A percentile compares a stretch with the other conserved stretches of the same genome.
phyloP scores from a whole-genome alignment of 2,888 invertebrate species.

The Trachelus iudaicus region DNA sequence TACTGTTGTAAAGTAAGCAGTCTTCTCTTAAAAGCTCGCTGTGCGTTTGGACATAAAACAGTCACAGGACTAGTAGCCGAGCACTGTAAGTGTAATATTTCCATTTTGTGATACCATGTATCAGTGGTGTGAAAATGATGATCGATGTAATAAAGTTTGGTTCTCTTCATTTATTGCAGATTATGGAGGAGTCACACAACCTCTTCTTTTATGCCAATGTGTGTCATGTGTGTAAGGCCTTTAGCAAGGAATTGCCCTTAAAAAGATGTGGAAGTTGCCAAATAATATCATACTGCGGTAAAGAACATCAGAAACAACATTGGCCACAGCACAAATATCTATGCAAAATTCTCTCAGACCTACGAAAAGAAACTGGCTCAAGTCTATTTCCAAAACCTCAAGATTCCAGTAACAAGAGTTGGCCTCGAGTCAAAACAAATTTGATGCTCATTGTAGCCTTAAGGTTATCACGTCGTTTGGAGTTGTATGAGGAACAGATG shows the following conservation, averaged over 20 bases:
- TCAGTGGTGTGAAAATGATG: background rate
- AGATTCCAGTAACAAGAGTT: slow-evolving; percentile 26
- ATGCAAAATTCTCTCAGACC: slow-evolving; percentile 42
- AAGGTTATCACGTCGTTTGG: slow-evolving; percentile 36
- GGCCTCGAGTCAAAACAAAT: slow-evolving; percentile 43
- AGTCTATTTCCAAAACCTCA: slow-evolving; percentile 25
- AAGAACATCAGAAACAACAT: slow-evolving; percentile 56
- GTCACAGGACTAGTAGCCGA: no score
- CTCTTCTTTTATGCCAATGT: slow-evolving; percentile 55
- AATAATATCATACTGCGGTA: slow-evolving; percentile 57
- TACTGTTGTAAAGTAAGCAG: no score
- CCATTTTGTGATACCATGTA: no score
- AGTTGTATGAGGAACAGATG: slow-evolving; percentile 45
- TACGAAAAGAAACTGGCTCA: slow-evolving; percentile 30
- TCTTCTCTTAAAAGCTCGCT: no score
- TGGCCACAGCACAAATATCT: slow-evolving; percentile 56
- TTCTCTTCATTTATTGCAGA: background rate
- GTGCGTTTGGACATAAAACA: no score
- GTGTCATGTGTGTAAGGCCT: slow-evolving; percentile 59
- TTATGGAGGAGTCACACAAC: slow-evolving; percentile 36
- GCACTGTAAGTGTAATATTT: no score
- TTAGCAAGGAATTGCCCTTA: slow-evolving; percentile 39
- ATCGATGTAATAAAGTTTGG: background rate
- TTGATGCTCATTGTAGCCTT: slow-evolving; percentile 40
- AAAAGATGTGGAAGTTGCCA: slow-evolving; percentile 56